These are phyloP conservation scores for Marmota flaviventris DNA, from an alignment of 2,113 vertebrate species.

Conservation along the genomic window DNA sequence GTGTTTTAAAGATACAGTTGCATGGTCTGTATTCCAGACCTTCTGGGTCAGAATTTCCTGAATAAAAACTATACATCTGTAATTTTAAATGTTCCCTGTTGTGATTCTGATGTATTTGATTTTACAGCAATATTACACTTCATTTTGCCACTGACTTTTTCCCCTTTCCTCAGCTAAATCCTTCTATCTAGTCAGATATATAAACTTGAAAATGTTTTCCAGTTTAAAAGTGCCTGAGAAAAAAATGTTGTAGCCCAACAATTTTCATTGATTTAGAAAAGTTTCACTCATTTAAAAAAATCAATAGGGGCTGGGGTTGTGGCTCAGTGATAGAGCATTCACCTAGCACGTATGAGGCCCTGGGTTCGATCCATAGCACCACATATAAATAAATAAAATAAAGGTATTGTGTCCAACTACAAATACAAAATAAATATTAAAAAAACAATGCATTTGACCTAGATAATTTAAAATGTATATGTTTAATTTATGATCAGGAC, in stretches of 20 bases:
- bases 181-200: neutral
- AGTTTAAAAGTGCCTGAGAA: neutral
- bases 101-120: neutral
- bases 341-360: too few species aligned
- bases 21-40: neutral
- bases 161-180: neutral
- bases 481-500: neutral
- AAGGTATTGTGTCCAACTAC: too few species aligned
- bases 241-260: neutral
- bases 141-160: neutral
- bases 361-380: too few species aligned
- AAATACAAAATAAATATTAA: neutral
- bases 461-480: slow-evolving; percentile 13
- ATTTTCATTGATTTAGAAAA: slow-evolving; percentile 29
- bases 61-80: neutral
- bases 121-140: neutral
- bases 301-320: too few species aligned
- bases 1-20: neutral
- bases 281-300: neutral
- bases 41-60: neutral
- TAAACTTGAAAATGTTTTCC: neutral
- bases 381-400: too few species aligned
- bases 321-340: too few species aligned
- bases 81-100: neutral
- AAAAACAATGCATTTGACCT: neutral